Evolutionary conservation across 1,140 invertebrate genomes (phyloP), one percentile per base, ranked within the genome.

Genomic region (Ceratina japonica): DNA sequence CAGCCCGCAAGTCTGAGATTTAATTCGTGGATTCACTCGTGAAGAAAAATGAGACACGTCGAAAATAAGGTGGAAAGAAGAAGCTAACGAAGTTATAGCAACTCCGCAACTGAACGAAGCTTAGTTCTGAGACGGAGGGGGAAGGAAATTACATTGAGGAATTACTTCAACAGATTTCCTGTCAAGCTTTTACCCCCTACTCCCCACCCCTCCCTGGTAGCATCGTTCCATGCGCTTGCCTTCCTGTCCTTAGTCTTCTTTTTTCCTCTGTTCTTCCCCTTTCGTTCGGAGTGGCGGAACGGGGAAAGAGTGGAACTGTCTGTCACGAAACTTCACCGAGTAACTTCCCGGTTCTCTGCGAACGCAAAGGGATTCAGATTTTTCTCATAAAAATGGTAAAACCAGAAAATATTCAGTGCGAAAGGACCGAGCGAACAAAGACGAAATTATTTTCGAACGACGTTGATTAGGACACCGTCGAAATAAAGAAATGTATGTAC

Each of bases 101-200:
- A 58, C 56, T 62, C 69, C 24, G 65, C 18, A n/a, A 37, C 44
- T 12, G 10, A 31, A 18, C 7, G 13, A 49, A n/a, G n/a, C 54
- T 56, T 56, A n/a, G 15, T 56, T 56, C 0, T 22, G 22, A 12
- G 20, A 56, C 8, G 64, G 22, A 15, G 56, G 2, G n/a, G 22
- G 18, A 54, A 18, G 76, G 70, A 79, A 73, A 73, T 79, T 74
- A 74, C 70, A 59, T 74, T 22, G 70, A 79, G 16, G 54, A 66
- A 79, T 79, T 79, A 79, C 62, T 74, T 59, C 22, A 59, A 74
- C 62, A 74, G 77, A 79, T 79, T 79, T 79, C 70, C 74, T 69
- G 74, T 76, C 68, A n/a, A 54, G 44, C 58, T 62, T 69, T 59
- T 49, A 49, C 20, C 37, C 37, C 37, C 10, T 44, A 44, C 37